Base-by-base conservation (phyloP, 2,797 vertebrate genomes). In the Catostomus latipinnis region DNA sequence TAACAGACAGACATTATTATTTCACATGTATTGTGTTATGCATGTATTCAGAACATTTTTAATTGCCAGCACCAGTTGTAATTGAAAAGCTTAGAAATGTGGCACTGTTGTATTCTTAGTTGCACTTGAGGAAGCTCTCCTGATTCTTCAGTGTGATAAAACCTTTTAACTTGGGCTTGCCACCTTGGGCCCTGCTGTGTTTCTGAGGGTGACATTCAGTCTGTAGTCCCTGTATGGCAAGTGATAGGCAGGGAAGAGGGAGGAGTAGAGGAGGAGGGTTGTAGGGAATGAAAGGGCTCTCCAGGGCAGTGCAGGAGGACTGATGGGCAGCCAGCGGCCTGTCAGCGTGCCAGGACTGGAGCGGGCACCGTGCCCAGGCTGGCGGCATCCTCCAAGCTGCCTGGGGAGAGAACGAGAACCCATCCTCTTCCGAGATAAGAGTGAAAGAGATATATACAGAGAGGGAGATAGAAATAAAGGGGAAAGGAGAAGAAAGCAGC, bases 341-440 rank as follows among this genome's bases (percentile, higher is more conserved):
- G 78, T 74, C 81, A 86, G 69, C 66, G 62, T 84, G 82, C 88
- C 86, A 87, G 70, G 82, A 76, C 82, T 73, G 74, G 84, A 86
- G 60, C 71, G 85, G 78, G 87, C 86, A 88, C 83, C 1, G 53
- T 77, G 83, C 86, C 82, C 81, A 86, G 85, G 34, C 34, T 60
- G 7, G 74, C 84, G 49, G 16, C 82, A 70, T 84, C 75, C 86
- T 85, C 82, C 80, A 83, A 75, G 81, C 83, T 75, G 84, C 86
- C 84, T 80, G 80, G 80, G 76, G 86, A 88, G 78, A 71, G 68
- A 79, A 74, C 56, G 4, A 71, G 7, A 18, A 18, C 16, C 69
- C 66, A 54, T 60, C 70, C 65, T 82, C 54, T 34, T 52, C 70
- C 62, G 60, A 14, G 57, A 81, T 81, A 82, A 84, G 86, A 86